Percentiles rank a stretch among this genome's conserved stretches.
Conservation (phyloP, 2,797 vertebrate species). For the Sebastolobus altivelis region DNA sequence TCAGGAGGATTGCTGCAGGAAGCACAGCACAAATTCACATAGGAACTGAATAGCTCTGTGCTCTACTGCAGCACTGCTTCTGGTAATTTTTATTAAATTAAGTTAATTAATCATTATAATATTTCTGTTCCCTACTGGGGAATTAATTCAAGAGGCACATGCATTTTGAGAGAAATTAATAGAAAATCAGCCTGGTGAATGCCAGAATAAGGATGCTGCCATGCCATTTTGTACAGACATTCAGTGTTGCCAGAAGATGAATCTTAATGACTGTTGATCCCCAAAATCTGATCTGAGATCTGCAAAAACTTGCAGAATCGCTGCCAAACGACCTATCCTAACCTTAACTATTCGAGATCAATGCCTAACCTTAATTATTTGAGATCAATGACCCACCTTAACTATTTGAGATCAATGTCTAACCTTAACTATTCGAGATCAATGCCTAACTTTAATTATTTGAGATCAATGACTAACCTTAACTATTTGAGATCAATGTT, state of each 20-base stretch:
- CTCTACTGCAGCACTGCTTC: conserved; percentile 36
- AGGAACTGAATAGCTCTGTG: not conserved
- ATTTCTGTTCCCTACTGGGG: not conserved
- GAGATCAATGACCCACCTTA: too few species aligned
- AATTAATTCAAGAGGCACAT: conserved; percentile 26
- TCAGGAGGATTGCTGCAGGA: not conserved
- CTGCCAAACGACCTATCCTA: too few species aligned
- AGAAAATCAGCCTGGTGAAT: conserved; percentile 12
- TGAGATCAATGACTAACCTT: too few species aligned
- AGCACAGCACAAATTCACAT: not conserved
- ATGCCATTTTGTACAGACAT: not conserved
- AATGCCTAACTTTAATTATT: too few species aligned
- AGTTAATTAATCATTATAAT: conserved; percentile 35
- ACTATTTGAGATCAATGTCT: too few species aligned
- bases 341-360: too few species aligned
- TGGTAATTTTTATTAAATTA: conserved; percentile 52
- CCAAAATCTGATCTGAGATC: too few species aligned
- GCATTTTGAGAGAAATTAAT: conserved; percentile 20
- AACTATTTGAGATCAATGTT: too few species aligned
- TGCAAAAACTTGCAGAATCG: too few species aligned
- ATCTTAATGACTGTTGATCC: too few species aligned
- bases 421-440: too few species aligned
- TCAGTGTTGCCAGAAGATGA: not conserved
- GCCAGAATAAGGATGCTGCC: not conserved
- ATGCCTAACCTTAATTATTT: too few species aligned